These are phyloP conservation scores for Camponotus vicinus DNA, from an alignment of 1,140 invertebrate genomes.

Conservation along the genomic window DNA sequence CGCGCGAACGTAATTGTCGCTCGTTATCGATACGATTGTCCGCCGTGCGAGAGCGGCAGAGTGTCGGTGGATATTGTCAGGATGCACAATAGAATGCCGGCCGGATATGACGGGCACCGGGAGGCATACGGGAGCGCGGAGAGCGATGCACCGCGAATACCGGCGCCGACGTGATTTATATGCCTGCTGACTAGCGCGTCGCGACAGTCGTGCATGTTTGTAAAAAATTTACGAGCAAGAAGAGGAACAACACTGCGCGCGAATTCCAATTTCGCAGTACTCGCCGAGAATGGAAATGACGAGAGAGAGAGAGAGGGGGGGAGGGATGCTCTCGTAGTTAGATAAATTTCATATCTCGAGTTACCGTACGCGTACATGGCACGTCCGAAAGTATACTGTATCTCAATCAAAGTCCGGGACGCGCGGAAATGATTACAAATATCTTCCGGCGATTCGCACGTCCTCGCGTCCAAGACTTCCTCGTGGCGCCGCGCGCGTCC, in stretches of 20 bases:
- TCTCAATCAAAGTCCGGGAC: constrained; percentile 42
- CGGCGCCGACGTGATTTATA: constrained; percentile 68
- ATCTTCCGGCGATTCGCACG: constrained; percentile 57
- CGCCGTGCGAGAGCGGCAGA: constrained; percentile 44
- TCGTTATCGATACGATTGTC: constrained; percentile 82
- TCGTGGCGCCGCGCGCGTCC: constrained; percentile 13
- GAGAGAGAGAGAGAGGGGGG: too few species aligned
- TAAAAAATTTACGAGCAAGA: background rate
- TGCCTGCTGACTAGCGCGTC: constrained; percentile 55
- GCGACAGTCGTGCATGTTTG: background rate
- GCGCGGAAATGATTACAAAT: constrained; percentile 63
- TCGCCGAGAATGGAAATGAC: background rate
- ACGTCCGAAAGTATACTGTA: constrained; percentile 9
- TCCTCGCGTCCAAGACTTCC: constrained; percentile 21
- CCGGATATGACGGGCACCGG: constrained; percentile 74
- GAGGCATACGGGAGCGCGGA: constrained; percentile 33
- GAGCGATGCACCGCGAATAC: constrained; percentile 52
- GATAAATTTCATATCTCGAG: constrained; percentile 23
- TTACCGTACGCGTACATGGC: background rate
- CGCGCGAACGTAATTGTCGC: constrained; percentile 78
- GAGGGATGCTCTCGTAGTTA: background rate
- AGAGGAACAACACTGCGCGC: too few species aligned
- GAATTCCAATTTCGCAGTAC: background rate
- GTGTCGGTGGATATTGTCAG: constrained; percentile 38
- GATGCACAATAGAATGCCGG: constrained; percentile 66